phyloP scores from a whole-genome alignment of 92 coral and sea anemone genomes.

The Blastomussa wellsi region DNA sequence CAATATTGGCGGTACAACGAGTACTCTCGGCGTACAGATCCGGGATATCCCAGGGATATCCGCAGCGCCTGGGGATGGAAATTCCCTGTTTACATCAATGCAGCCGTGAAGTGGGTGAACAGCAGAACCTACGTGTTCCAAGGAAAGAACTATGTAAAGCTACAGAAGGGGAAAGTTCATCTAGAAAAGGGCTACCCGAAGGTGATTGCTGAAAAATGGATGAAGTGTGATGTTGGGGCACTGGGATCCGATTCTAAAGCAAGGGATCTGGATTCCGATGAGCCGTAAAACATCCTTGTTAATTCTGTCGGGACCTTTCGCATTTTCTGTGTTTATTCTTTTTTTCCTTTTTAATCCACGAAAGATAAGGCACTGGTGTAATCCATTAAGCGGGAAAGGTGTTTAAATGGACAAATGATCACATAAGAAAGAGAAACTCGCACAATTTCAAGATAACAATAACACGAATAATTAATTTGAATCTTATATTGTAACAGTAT shows the following conservation, averaged over 20 bases:
- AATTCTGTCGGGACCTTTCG: neutral
- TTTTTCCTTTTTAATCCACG: neutral
- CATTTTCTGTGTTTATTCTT: neutral
- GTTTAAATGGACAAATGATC: neutral
- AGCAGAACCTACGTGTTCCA: conserved; percentile 57
- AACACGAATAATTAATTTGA: too few relatives aligned
- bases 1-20: conserved; percentile 85
- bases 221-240: conserved; percentile 48
- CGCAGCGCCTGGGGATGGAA: conserved; percentile 53
- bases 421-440: too few relatives aligned
- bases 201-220: conserved; percentile 64
- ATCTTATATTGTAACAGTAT: too few relatives aligned
- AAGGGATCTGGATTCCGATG: conserved; percentile 3
- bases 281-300: neutral
- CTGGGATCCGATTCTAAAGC: neutral
- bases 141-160: conserved; percentile 32
- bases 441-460: neutral
- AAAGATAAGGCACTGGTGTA: neutral
- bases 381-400: neutral
- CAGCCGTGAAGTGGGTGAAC: conserved; percentile 77
- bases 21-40: conserved; percentile 46
- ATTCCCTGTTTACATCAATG: conserved; percentile 62
- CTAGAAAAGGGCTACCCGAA: conserved; percentile 49
- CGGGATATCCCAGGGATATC: conserved; percentile 73
- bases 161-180: conserved; percentile 4